phyloP scores from a whole-genome alignment of 2,113 vertebrate genomes.

The Nothocercus julius region DNA sequence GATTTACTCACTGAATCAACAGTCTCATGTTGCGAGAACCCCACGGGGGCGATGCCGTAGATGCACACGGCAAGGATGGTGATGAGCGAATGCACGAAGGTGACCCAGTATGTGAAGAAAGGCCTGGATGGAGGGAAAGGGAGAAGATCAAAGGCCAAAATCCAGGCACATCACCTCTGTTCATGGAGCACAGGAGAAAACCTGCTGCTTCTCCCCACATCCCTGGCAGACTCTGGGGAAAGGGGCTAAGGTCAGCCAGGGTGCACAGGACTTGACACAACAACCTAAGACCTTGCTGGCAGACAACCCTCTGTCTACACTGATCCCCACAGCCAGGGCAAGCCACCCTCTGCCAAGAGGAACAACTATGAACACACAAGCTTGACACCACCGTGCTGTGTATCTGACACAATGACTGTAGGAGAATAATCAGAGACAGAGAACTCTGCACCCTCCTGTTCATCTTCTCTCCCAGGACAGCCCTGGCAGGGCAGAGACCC shows the following conservation, averaged over 20 bases:
- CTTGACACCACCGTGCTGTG: neutral
- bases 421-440: neutral
- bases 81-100: constrained; percentile 95
- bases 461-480: neutral
- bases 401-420: neutral
- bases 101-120: constrained; percentile 99
- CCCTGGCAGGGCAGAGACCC: neutral
- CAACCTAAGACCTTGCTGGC: neutral
- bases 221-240: neutral
- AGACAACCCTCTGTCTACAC: neutral
- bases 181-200: neutral
- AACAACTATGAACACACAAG: neutral
- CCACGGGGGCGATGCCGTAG: constrained; percentile 95
- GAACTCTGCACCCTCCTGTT: neutral
- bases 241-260: neutral
- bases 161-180: neutral
- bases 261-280: neutral
- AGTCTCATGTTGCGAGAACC: constrained; percentile 97
- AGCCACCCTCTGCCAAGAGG: neutral
- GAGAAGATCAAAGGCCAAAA: neutral
- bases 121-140: constrained; percentile 79
- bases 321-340: neutral
- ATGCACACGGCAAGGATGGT: constrained; percentile 95
- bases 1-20: constrained; percentile 93
- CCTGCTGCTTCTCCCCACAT: neutral